Evolutionary conservation across 2,113 vertebrate genomes (phyloP).

Genomic region (Argyrosomus japonicus): DNA sequence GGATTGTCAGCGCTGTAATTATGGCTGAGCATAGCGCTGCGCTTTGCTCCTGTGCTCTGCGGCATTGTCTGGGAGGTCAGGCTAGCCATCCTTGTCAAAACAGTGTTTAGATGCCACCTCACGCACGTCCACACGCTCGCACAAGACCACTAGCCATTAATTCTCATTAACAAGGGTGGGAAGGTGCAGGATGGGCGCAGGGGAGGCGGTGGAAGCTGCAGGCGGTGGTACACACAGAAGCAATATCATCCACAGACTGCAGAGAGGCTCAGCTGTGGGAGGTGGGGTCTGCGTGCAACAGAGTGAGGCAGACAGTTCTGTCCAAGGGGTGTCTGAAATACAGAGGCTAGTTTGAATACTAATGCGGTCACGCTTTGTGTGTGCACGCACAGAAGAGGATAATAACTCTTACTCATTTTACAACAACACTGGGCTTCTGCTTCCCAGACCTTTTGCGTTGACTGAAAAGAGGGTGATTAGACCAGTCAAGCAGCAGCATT

Average conservation of each 20-base stretch:
- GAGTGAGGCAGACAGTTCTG: conserved; percentile 59
- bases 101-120: conserved; percentile 61
- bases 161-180: conserved; percentile 73
- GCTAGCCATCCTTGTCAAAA: conserved; percentile 54
- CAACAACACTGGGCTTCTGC: neutral
- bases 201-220: conserved; percentile 30
- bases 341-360: conserved; percentile 65
- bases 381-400: conserved; percentile 7
- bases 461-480: conserved; percentile 23
- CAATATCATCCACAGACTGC: conserved; percentile 50
- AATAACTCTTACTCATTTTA: conserved; percentile 34
- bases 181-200: conserved; percentile 43
- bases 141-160: conserved; percentile 57
- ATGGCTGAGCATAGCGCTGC: conserved; percentile 23
- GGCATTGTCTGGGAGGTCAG: conserved; percentile 62
- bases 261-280: conserved; percentile 57
- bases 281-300: conserved; percentile 44
- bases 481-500: conserved; percentile 5
- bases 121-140: conserved; percentile 29
- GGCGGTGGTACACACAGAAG: conserved; percentile 21
- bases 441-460: conserved; percentile 14
- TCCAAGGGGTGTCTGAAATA: conserved; percentile 54
- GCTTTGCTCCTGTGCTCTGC: conserved; percentile 52
- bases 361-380: conserved; percentile 45
- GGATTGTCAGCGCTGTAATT: conserved; percentile 72